Percentiles rank a stretch among this genome's conserved stretches.
Evolutionary conservation across 2,888 invertebrate species (phyloP).

Genomic region (Crioceris asparagi): DNA sequence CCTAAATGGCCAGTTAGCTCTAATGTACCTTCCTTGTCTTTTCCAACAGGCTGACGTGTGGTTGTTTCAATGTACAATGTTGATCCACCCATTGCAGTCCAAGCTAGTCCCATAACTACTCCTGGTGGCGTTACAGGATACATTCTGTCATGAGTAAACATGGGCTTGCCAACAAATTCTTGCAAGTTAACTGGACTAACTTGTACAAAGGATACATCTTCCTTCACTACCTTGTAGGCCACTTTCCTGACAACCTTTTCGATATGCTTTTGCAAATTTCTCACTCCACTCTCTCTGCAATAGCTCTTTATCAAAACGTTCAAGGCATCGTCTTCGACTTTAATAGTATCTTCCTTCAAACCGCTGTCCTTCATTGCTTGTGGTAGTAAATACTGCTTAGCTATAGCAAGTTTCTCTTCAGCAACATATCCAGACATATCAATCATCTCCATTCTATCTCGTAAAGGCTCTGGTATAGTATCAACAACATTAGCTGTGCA

Average conservation of each 20-base stretch:
- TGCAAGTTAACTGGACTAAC: slow-evolving; percentile 63
- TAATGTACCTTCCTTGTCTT: slow-evolving; percentile 49
- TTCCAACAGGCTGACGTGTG: slow-evolving; percentile 32
- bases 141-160: slow-evolving; percentile 93
- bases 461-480: slow-evolving; percentile 91
- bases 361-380: slow-evolving; percentile 82
- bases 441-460: slow-evolving; percentile 99
- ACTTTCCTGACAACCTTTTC: slow-evolving; percentile 97
- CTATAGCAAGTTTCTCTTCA: slow-evolving; percentile 95
- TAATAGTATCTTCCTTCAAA: slow-evolving; percentile 56
- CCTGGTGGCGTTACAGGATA: slow-evolving; percentile 88
- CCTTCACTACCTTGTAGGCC: slow-evolving; percentile 84
- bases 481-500: slow-evolving; percentile 96
- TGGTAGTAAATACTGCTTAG: slow-evolving; percentile 90
- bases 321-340: slow-evolving; percentile 63
- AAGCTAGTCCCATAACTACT: slow-evolving; percentile 97
- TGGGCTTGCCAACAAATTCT: slow-evolving; percentile 89
- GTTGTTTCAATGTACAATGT: slow-evolving; percentile 89
- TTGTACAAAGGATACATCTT: slow-evolving; percentile 54
- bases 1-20: slow-evolving; percentile 94
- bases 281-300: slow-evolving; percentile 94
- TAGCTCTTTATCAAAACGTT: slow-evolving; percentile 78
- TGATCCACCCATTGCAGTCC: slow-evolving; percentile 99
- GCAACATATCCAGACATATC: slow-evolving; percentile 99
- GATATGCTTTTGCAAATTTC: slow-evolving; percentile 96